Evolutionary conservation across 1,140 invertebrate species (phyloP).

Genomic region (Eupeodes corollae): DNA sequence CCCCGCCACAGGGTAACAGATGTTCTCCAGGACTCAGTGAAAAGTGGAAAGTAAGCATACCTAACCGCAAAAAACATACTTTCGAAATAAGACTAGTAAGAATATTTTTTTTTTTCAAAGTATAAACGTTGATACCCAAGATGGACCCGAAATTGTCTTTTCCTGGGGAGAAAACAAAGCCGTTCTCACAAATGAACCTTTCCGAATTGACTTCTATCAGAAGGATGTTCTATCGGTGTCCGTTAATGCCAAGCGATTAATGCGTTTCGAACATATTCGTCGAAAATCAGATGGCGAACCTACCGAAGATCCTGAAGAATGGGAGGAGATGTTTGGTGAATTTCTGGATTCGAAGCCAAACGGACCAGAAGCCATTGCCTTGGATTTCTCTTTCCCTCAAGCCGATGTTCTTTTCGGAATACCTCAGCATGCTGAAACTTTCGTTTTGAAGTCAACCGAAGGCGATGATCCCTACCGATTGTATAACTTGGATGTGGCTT

Average conservation of each 20-base stretch:
- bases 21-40: slow-evolving; percentile 60
- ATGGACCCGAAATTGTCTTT: slow-evolving; percentile 34
- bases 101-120: not conserved
- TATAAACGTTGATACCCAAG: slow-evolving; percentile 22
- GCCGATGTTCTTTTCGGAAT: slow-evolving; percentile 90
- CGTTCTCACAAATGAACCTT: slow-evolving; percentile 60
- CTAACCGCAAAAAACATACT: not conserved
- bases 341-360: slow-evolving; percentile 88
- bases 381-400: slow-evolving; percentile 89
- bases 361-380: slow-evolving; percentile 86
- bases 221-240: slow-evolving; percentile 63
- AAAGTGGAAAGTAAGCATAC: slow-evolving; percentile 49
- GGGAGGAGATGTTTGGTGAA: slow-evolving; percentile 94
- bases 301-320: slow-evolving; percentile 63
- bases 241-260: slow-evolving; percentile 77
- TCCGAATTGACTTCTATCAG: slow-evolving; percentile 75
- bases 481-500: slow-evolving; percentile 98
- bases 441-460: slow-evolving; percentile 78
- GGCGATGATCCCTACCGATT: slow-evolving; percentile 84
- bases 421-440: slow-evolving; percentile 91
- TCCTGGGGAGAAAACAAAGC: slow-evolving; percentile 56
- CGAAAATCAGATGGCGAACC: slow-evolving; percentile 41
- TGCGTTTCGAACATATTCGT: slow-evolving; percentile 85
- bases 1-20: slow-evolving; percentile 69
- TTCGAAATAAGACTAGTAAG: not conserved